Evolutionary conservation across 2,888 invertebrate species (phyloP).

Genomic region (Agapostemon virescens): DNA sequence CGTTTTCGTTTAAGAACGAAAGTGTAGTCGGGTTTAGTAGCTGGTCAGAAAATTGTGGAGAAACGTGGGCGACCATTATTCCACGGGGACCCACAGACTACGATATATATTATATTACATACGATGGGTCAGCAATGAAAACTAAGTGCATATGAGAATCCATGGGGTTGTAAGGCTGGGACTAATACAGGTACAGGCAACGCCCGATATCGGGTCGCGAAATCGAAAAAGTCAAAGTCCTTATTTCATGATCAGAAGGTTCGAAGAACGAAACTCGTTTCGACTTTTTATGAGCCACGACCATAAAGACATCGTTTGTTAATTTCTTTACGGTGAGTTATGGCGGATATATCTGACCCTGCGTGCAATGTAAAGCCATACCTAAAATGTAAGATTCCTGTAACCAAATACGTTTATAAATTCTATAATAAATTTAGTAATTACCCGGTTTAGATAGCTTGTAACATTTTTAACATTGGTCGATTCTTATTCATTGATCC

Average conservation of each 20-base stretch:
- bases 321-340: conserved; percentile 45
- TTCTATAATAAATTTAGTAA: neutral
- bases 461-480: neutral
- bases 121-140: conserved; percentile 79
- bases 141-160: conserved; percentile 80
- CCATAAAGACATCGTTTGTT: conserved; percentile 46
- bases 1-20: conserved; percentile 57
- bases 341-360: neutral
- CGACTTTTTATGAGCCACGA: conserved; percentile 42
- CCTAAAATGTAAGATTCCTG: neutral
- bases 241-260: conserved; percentile 52
- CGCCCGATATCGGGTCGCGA: conserved; percentile 43
- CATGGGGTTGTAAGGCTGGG: conserved; percentile 71
- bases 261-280: conserved; percentile 43
- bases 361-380: neutral
- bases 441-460: neutral
- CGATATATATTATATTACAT: conserved; percentile 79
- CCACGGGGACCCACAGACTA: conserved; percentile 78
- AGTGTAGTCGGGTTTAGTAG: conserved; percentile 55
- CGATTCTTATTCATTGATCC: neutral
- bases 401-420: neutral
- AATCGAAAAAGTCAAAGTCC: conserved; percentile 61
- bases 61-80: conserved; percentile 70
- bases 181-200: conserved; percentile 36
- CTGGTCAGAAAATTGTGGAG: conserved; percentile 62